Base-by-base conservation (phyloP, 2,797 vertebrate genomes). In the Nannoperca australis region DNA sequence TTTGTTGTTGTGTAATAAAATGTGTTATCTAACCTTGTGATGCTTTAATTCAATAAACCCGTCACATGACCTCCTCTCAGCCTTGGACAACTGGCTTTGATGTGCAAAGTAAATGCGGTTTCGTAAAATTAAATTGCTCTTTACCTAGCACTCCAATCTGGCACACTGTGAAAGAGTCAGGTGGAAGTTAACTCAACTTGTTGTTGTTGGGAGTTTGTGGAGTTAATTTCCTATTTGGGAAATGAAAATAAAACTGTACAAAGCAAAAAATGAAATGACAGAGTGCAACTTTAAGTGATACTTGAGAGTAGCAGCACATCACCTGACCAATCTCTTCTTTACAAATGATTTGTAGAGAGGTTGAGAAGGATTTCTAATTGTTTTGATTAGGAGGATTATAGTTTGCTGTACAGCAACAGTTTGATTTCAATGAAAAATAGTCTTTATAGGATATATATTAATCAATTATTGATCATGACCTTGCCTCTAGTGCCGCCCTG, bases 91-190 rank as follows among this genome's bases (percentile, higher is more conserved):
- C 36, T 15, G 50, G 47, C 76, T 64, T 53, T 40, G 65, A 70
- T 22, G 50, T 53, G 12, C 38, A 22, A 2, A 59, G 15, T 53
- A 73, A 45, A 56, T 30, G 50, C 40, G 34, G 9, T 30, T 54
- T 50, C 20, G 6, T 65, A 50, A 78, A 78, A 61, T 45, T 36
- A 66, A 70, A 80, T 77, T 70, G 54, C 70, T 51, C 55, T 32
- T 55, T 62, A 55, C 30, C 58, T 38, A 45, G 55, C 71, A 22
- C 34, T 45, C 69, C 34, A 62, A 22, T 55, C 40, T 82, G 78
- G 73, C 73, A n/a, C 32, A 6, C 27, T 22, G 38, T 75, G 22
- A 85, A 81, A 75, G 59, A 63, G 60, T 40, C 20, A 14, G 11
- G 34, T 1, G 45, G 53, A 45, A 4, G 34, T 30, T 47, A 22